Evolutionary conservation across 2,797 vertebrate genomes (phyloP).

Genomic region (Vireo griseus): DNA sequence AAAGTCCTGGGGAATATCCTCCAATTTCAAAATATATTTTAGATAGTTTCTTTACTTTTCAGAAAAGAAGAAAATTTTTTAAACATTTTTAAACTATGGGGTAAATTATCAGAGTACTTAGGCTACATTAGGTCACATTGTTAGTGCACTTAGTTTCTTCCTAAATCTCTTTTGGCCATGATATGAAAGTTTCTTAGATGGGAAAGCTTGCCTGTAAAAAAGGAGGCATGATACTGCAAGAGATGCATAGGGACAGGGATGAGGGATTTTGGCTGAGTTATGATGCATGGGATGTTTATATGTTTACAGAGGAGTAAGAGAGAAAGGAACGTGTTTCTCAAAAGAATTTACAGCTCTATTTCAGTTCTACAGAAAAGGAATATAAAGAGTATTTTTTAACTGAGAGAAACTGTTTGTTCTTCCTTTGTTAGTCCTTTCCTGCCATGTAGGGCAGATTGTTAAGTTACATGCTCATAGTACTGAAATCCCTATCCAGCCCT

Average conservation of each 20-base stretch:
- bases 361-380: neutral
- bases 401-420: neutral
- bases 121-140: neutral
- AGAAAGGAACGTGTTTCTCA: neutral
- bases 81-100: neutral
- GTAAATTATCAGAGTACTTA: neutral
- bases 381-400: neutral
- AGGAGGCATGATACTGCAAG: neutral
- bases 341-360: neutral
- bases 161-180: neutral
- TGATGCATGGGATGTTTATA: neutral
- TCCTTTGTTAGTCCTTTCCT: neutral
- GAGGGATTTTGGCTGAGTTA: neutral
- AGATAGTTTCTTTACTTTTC: neutral
- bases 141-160: neutral
- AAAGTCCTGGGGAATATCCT: neutral
- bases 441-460: neutral
- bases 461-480: neutral
- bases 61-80: neutral
- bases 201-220: neutral
- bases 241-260: fast-evolving
- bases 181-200: neutral
- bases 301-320: neutral
- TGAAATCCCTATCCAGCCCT: neutral
- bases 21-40: neutral